A percentile compares a stretch with the other conserved stretches of the same genome.
These are phyloP conservation scores for Tetrax tetrax DNA, from an alignment of 2,113 vertebrate genomes.

Conservation along the genomic window DNA sequence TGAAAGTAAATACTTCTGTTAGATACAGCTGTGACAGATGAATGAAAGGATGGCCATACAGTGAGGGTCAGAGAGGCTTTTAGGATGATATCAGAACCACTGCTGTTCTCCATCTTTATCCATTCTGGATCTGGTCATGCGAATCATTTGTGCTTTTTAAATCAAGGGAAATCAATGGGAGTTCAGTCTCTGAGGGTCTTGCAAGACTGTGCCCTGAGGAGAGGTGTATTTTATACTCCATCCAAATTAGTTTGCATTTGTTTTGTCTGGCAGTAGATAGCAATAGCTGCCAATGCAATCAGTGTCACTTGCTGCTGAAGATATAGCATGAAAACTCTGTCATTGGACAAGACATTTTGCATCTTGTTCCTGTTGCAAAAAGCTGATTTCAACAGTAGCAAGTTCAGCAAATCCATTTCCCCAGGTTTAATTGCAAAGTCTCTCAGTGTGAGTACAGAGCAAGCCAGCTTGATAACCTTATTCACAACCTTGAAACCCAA, in stretches of 20 bases:
- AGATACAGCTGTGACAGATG: constrained; percentile 21
- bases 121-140: constrained; percentile 36
- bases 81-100: constrained; percentile 1
- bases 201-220: constrained; percentile 21
- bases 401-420: constrained; percentile 23
- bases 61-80: constrained; percentile 5
- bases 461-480: constrained; percentile 2
- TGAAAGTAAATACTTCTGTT: constrained; percentile 16
- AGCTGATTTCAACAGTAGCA: not conserved
- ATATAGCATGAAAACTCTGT: constrained; percentile 20
- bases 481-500: constrained; percentile 24
- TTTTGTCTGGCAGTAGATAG: not conserved
- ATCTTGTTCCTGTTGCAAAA: not conserved
- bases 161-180: constrained; percentile 61
- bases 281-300: constrained; percentile 42
- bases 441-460: not conserved
- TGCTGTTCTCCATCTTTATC: constrained; percentile 50
- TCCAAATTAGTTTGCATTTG: constrained; percentile 41
- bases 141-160: constrained; percentile 57
- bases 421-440: not conserved
- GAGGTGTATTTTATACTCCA: constrained; percentile 24
- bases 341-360: constrained; percentile 31
- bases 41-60: not conserved
- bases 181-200: not conserved
- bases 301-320: constrained; percentile 26